A percentile compares a stretch with the other conserved stretches of the same genome.
These are phyloP conservation scores for Saccostrea echinata DNA, from an alignment of 1,140 invertebrate species.

Conservation along the genomic window DNA sequence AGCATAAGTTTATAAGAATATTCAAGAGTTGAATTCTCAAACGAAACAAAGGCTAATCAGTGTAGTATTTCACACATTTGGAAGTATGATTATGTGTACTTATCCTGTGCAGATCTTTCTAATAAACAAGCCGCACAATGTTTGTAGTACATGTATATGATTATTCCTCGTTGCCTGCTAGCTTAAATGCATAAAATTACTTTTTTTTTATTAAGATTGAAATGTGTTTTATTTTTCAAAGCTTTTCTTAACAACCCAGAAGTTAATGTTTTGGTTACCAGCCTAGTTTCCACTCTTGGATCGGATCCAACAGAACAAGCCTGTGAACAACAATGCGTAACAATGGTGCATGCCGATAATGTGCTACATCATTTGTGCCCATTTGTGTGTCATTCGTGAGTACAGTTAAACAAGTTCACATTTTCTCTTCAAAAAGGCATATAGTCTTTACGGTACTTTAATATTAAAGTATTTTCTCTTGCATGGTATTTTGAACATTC, in stretches of 20 bases:
- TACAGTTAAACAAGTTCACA: background rate
- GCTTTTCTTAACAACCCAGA: background rate
- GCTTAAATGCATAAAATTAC: no score
- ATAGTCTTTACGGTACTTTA: no score
- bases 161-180: no score
- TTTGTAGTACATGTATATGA: no score
- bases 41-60: background rate
- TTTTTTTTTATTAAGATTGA: no score
- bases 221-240: background rate
- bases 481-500: no score
- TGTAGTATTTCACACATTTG: background rate
- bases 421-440: no score
- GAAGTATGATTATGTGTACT: no score
- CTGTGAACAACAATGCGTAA: slow-evolving; percentile 21
- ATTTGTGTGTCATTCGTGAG: slow-evolving; percentile 13
- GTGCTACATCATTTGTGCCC: slow-evolving; percentile 11
- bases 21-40: background rate
- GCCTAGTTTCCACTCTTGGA: background rate
- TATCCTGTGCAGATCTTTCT: background rate
- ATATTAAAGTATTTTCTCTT: no score
- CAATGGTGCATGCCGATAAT: background rate
- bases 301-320: slow-evolving; percentile 32
- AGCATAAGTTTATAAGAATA: background rate
- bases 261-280: background rate
- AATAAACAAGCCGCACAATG: no score